phyloP scores from a whole-genome alignment of 2,888 invertebrate genomes.

The Julus scanicus region DNA sequence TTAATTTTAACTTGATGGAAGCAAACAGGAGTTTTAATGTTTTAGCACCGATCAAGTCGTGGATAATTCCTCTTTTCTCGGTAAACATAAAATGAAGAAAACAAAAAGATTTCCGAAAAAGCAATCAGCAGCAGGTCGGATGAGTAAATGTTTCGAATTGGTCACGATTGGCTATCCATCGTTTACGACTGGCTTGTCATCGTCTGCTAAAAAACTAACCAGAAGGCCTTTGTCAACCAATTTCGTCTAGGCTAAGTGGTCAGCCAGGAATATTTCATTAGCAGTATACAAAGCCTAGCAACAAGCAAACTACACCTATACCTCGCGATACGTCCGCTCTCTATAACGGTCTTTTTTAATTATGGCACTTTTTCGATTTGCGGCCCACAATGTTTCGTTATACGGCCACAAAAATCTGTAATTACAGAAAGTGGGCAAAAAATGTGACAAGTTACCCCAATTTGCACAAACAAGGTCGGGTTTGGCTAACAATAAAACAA shows the following conservation, averaged over 20 bases:
- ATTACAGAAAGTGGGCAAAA: too few species aligned
- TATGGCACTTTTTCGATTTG: too few species aligned
- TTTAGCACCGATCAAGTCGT: conserved; percentile 18
- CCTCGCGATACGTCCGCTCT: too few species aligned
- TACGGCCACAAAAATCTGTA: too few species aligned
- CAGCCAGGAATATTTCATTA: too few species aligned
- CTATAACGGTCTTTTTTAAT: too few species aligned
- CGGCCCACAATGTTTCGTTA: too few species aligned
- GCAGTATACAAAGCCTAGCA: not conserved
- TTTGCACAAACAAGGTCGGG: too few species aligned
- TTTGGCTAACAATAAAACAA: too few species aligned
- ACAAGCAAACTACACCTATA: not conserved
- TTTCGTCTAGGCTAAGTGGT: not conserved
- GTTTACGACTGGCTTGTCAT: not conserved
- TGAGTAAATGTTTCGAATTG: not conserved
- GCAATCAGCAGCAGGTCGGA: conserved; percentile 23
- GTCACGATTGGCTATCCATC: not conserved
- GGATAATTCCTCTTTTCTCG: conserved; percentile 38
- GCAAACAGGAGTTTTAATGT: conserved; percentile 39
- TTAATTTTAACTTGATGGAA: conserved; percentile 30
- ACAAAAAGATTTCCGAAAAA: conserved; percentile 38
- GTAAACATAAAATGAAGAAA: conserved; percentile 38
- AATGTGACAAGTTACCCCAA: too few species aligned
- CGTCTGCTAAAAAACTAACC: not conserved
- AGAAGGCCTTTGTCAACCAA: not conserved